A percentile compares a stretch with the other conserved stretches of the same genome.
Conservation (phyloP, 2,113 vertebrate genomes). For the Vidua chalybeata region DNA sequence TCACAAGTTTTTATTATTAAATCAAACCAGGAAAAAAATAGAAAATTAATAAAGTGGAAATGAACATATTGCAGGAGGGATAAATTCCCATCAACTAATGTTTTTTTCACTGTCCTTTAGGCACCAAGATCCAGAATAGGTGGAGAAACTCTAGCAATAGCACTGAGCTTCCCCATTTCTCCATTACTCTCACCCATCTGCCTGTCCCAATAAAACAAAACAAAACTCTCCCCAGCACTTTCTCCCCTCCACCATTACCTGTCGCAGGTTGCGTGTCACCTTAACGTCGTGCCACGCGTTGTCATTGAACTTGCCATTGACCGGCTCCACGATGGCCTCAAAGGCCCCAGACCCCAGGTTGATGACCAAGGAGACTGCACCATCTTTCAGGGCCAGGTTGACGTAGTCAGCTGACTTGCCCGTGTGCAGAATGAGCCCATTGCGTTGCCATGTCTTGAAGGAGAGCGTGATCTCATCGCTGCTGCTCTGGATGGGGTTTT, state of each 20-base stretch:
- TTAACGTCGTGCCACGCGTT: constrained; percentile 98
- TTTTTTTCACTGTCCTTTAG: constrained; percentile 5
- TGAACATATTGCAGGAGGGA: constrained; percentile 38
- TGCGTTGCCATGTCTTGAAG: constrained; percentile 98
- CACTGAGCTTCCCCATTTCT: not conserved
- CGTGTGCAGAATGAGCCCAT: constrained; percentile 97
- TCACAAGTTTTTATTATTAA: constrained; percentile 67
- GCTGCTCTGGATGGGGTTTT: constrained; percentile 99
- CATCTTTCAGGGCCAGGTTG: constrained; percentile 96
- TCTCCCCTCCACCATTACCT: constrained; percentile 87
- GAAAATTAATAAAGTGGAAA: constrained; percentile 44
- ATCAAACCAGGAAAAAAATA: constrained; percentile 28
- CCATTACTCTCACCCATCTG: not conserved
- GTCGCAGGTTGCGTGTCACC: constrained; percentile 98
- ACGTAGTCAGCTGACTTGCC: constrained; percentile 98
- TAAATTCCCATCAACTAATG: not conserved
- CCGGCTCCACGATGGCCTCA: constrained; percentile 96
- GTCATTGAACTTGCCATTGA: constrained; percentile 99
- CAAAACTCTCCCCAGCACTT: not conserved
- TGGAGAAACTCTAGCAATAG: not conserved
- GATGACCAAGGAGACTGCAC: constrained; percentile 95
- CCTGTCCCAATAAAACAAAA: not conserved
- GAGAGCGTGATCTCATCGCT: constrained; percentile 97
- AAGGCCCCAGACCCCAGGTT: constrained; percentile 98
- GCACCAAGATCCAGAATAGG: not conserved